Percentiles rank a stretch among this genome's conserved stretches.
phyloP scores from a whole-genome alignment of 2,797 vertebrate species.

The Morus bassanus region DNA sequence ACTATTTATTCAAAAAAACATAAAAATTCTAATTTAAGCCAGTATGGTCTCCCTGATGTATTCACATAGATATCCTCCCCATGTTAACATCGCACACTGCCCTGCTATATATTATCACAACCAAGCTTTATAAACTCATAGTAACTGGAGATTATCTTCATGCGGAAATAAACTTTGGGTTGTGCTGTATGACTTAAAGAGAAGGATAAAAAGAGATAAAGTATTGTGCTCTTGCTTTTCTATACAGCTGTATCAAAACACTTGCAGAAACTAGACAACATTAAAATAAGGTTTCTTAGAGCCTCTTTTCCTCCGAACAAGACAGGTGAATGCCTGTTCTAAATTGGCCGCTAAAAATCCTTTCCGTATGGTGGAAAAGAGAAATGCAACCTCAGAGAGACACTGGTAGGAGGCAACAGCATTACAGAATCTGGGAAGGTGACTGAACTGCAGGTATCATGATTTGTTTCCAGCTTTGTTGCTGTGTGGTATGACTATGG shows the following conservation, averaged over 20 bases:
- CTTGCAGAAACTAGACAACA: neutral
- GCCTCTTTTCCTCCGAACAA: neutral
- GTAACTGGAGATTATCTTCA: neutral
- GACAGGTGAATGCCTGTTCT: neutral
- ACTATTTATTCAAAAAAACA: neutral
- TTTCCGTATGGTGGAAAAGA: conserved; percentile 5
- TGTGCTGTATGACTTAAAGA: neutral
- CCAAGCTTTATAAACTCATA: neutral
- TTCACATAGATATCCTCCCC: neutral
- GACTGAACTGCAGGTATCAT: neutral
- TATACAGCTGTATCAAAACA: neutral
- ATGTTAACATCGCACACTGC: neutral
- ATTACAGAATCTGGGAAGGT: neutral
- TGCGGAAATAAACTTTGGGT: neutral
- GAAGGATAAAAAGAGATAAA: neutral
- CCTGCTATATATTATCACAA: neutral
- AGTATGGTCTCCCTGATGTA: neutral
- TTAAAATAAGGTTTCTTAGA: neutral
- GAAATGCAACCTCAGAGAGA: neutral
- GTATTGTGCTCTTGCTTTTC: neutral
- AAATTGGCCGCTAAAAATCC: neutral
- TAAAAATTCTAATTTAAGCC: neutral
- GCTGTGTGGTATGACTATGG: neutral
- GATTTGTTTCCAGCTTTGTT: neutral
- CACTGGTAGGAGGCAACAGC: neutral